Conservation (phyloP, 2,113 vertebrate species). For the Panthera leo region DNA sequence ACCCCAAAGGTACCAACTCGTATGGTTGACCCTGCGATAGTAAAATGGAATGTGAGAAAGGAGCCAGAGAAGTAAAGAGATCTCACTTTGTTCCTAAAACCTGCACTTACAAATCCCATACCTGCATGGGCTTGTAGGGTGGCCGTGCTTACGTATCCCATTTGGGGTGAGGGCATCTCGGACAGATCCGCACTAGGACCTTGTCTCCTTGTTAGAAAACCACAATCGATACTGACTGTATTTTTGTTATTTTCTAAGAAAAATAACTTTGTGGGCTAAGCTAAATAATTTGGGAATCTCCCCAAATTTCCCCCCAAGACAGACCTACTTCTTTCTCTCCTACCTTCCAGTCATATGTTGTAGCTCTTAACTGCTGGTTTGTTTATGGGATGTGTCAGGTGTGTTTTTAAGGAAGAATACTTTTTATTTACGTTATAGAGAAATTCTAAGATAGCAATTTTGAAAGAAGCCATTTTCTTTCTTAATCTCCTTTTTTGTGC, state of each 20-base stretch:
- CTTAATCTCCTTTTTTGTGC: constrained; percentile 90
- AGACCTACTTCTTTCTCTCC: neutral
- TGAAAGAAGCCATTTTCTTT: constrained; percentile 81
- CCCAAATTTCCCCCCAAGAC: neutral
- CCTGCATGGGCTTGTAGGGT: rapidly evolving
- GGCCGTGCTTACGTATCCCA: neutral
- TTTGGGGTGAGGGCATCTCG: neutral
- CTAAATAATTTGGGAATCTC: neutral
- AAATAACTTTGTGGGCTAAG: neutral
- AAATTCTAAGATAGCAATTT: constrained; percentile 79
- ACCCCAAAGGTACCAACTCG: neutral
- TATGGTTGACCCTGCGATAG: neutral
- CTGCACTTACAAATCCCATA: neutral
- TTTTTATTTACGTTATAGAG: constrained; percentile 56
- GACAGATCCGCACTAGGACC: neutral
- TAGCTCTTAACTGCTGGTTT: neutral
- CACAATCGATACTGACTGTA: neutral
- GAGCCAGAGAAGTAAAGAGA: neutral
- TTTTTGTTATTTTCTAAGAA: neutral
- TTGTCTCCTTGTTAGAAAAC: neutral
- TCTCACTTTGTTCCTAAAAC: rapidly evolving
- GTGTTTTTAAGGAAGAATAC: constrained; percentile 51
- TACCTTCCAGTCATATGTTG: neutral
- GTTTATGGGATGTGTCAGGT: neutral
- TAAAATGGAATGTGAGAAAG: neutral